Conservation (phyloP, 2,888 invertebrate species). For the Drosophila lacicola region DNA sequence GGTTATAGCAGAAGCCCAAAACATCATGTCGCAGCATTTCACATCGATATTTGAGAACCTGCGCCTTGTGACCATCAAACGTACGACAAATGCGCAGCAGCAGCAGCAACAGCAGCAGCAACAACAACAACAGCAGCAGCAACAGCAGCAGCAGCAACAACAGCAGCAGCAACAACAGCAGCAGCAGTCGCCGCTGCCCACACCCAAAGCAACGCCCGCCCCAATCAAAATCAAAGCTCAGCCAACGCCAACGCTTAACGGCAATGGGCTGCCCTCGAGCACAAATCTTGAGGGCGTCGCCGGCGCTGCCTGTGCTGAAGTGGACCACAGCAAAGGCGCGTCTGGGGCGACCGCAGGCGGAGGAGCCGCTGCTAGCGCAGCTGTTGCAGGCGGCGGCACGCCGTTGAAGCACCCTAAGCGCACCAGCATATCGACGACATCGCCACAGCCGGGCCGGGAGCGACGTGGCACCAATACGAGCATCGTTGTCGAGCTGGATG, state of each 20-base stretch:
- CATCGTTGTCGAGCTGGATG: slow-evolving; percentile 67
- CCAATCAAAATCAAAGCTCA: slow-evolving; percentile 67
- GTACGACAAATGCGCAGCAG: slow-evolving; percentile 67
- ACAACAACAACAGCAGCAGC: slow-evolving; percentile 52
- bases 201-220: slow-evolving; percentile 36
- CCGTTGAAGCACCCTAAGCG: slow-evolving; percentile 74
- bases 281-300: slow-evolving; percentile 52
- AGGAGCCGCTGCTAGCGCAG: neutral
- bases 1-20: slow-evolving; percentile 13
- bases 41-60: slow-evolving; percentile 84
- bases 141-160: slow-evolving; percentile 49
- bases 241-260: slow-evolving; percentile 60
- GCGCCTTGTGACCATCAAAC: slow-evolving; percentile 81
- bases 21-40: slow-evolving; percentile 84
- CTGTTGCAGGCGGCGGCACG: slow-evolving; percentile 52
- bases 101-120: slow-evolving; percentile 54
- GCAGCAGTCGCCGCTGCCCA: slow-evolving; percentile 50
- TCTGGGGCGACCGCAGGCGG: slow-evolving; percentile 20
- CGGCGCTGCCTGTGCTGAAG: slow-evolving; percentile 48
- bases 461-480: slow-evolving; percentile 72
- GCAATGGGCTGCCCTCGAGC: slow-evolving; percentile 65
- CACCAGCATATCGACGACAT: slow-evolving; percentile 57
- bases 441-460: slow-evolving; percentile 61
- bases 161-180: slow-evolving; percentile 51
- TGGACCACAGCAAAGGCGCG: slow-evolving; percentile 53